Evolutionary conservation across 2,113 vertebrate genomes (phyloP), one percentile per base, ranked within the genome.

Genomic region (Syrrhaptes paradoxus): DNA sequence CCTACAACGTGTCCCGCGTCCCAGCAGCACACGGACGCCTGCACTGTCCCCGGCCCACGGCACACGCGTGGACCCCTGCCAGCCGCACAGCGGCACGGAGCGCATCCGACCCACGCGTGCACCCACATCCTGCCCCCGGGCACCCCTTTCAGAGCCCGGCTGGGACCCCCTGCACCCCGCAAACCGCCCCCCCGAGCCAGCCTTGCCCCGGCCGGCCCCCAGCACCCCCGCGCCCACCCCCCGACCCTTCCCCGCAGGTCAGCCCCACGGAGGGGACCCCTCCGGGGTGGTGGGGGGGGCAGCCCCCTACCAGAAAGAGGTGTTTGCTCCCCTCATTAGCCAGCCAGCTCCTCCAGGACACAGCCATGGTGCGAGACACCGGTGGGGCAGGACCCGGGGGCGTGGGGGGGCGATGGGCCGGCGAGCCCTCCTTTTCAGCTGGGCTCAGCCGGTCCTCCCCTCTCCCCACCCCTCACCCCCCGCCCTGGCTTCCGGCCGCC

Each of bases 31-130:
- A 12, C 17, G 13, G 49, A 7, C 45, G 4, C 11, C 18, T 1
- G 48, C 85, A 9, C 2, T 1, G 32, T 17, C n/a, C 66, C 59
- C 13, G 13, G 29, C 11, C 32, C 28, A 0, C 0, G 38, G 49
- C 55, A 81, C 45, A 10, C 8, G 9, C 26, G 6, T 0, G 55
- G 24, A 5, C 45, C 45, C 6, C n/a, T 6, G 51, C 82, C 55
- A 3, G 70, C 61, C 36, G 49, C 63, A 4, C 80, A 24, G 55
- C 34, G 52, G 31, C 74, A 13, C 32, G 19, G 54, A 28, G 55
- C 61, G 1, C 80, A 25, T 10, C 79, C 34, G 52, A 1, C 5
- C 55, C 58, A 5, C 10, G 28, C 66, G 4, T 2, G 41, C 61
- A n/a, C 51, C 59, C 9, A 15, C 62, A 22, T 5, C 65, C 51